Evolutionary conservation across 2,888 invertebrate species (phyloP), one percentile per base, ranked within the genome.

Genomic region (Steinernema scapterisci): DNA sequence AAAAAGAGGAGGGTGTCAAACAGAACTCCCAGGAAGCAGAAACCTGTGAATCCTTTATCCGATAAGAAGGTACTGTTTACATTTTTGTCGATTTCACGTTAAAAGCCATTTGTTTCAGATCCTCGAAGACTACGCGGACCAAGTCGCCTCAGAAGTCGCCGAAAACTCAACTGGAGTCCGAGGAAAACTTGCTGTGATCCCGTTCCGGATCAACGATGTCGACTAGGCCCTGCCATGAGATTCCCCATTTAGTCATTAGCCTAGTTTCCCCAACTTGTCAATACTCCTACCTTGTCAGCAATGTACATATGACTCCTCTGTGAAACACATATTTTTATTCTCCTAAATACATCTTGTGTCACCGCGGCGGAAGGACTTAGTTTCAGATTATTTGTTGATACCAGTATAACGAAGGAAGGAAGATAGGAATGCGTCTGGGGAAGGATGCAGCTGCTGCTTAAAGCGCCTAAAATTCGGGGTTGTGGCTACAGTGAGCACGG

Each of bases 21-120:
- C 27, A 51, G 52, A n/a, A 54, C 45, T 7, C 72, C 48, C 3
- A 46, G 6, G 48, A 31, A 48, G 19, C 48, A 51, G 19, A 48
- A 48, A n/a, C 48, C 48, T 11, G 23, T 31, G 51, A 46, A 51
- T 27, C 48, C 38, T 6, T 25, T 48, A 1, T 48, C 46, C 11
- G 63, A 38, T 16, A 38, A 63, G 25, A 63, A 63, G 63, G 63
- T 63, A 31, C 13, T 16, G 6, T 27, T 6, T 9, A 16, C 27
- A 54, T 63, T 63, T 27, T 6, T 25, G 19, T 31, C n/a, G n/a
- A n/a, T n/a, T n/a, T n/a, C n/a, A n/a, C n/a, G n/a, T n/a, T n/a
- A n/a, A n/a, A n/a, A n/a, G n/a, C n/a, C n/a, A n/a, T n/a, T 25
- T 23, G 23, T 75, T 80, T 54, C 74, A 83, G 83, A 83, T 83